Conservation (phyloP, 1,140 invertebrate genomes). For the Megathymus violae region DNA sequence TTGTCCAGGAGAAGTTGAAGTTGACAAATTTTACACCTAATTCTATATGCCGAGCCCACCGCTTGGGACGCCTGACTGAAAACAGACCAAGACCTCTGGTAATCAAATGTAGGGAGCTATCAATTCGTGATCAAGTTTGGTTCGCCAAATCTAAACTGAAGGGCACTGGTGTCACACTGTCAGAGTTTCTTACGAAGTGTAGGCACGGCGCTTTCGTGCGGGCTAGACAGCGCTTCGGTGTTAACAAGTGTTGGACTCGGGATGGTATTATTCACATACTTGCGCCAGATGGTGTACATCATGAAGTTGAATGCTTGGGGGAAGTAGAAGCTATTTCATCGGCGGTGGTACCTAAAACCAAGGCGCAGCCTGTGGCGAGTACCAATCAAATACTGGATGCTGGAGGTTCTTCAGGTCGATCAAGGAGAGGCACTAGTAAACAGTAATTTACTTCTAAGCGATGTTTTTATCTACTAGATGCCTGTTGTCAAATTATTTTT, state of each 20-base stretch:
- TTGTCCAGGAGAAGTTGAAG: background rate
- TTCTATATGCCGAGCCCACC: background rate
- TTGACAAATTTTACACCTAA: background rate
- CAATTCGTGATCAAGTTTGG: slow-evolving; percentile 19
- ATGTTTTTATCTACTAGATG: too few species aligned
- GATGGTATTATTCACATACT: slow-evolving; percentile 17
- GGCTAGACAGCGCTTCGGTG: slow-evolving; percentile 22
- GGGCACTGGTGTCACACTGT: slow-evolving; percentile 30
- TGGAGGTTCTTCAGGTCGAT: too few species aligned
- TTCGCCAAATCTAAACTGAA: slow-evolving; percentile 24
- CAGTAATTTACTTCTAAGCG: too few species aligned
- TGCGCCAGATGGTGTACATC: background rate
- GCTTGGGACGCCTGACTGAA: background rate
- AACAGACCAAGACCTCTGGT: background rate
- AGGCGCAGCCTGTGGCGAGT: background rate
- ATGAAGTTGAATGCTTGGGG: background rate
- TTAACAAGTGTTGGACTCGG: slow-evolving; percentile 31
- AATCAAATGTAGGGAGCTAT: slow-evolving; percentile 25
- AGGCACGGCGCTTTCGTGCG: slow-evolving; percentile 23
- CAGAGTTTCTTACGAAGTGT: slow-evolving; percentile 33
- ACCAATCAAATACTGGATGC: too few species aligned
- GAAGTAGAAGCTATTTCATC: background rate
- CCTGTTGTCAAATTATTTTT: background rate
- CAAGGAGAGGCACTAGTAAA: too few species aligned
- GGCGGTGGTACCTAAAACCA: background rate